A percentile compares a stretch with the other conserved stretches of the same genome.
phyloP scores from a whole-genome alignment of 1,140 invertebrate genomes.

The Harpegnathos saltator region DNA sequence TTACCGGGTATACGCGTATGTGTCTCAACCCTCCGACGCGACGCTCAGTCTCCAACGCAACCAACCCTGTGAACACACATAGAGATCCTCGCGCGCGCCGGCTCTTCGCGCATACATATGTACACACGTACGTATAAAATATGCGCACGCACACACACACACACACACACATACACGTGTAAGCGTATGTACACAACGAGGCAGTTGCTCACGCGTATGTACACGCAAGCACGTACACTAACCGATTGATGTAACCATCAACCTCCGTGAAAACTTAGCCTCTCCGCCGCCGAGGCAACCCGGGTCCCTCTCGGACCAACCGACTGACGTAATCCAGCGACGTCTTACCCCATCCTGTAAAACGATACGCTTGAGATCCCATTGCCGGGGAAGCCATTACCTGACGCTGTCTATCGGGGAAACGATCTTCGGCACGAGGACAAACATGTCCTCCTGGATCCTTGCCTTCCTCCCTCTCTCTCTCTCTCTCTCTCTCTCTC shows the following conservation, averaged over 20 bases:
- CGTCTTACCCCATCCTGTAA: conserved; percentile 71
- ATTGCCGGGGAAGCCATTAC: conserved; percentile 72
- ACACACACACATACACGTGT: background rate
- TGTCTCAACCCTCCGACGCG: conserved; percentile 64
- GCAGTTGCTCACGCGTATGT: conserved; percentile 19
- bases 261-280: conserved; percentile 43
- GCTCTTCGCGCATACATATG: background rate
- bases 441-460: conserved; percentile 45
- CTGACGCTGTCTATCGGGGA: conserved; percentile 60
- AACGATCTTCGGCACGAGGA: conserved; percentile 60
- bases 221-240: conserved; percentile 8
- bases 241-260: conserved; percentile 52
- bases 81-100: conserved; percentile 15
- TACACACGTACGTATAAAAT: no score
- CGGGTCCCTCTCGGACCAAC: conserved; percentile 12
- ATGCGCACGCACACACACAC: background rate
- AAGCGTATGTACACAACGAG: conserved; percentile 31
- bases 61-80: conserved; percentile 48
- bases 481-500: no score
- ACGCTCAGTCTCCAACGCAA: conserved; percentile 68
- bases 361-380: conserved; percentile 79
- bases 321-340: conserved; percentile 68
- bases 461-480: background rate
- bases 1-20: conserved; percentile 83
- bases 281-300: background rate